These are phyloP conservation scores for Hypercompe scribonia DNA, from an alignment of 2,888 invertebrate species.

Conservation along the genomic window DNA sequence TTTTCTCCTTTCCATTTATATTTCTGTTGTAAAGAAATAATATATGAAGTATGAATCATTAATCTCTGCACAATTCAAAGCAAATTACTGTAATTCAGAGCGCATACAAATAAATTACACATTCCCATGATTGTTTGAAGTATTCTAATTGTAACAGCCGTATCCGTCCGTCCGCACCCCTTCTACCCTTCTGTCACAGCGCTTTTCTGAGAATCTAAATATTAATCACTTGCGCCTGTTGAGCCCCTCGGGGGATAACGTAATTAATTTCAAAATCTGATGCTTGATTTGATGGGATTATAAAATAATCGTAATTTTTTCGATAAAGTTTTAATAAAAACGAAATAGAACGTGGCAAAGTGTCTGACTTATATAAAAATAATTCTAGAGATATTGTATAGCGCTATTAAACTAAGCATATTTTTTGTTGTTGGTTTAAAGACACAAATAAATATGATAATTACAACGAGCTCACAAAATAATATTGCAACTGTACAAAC, in stretches of 20 bases:
- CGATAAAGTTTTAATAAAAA: not conserved
- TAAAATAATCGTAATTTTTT: not conserved
- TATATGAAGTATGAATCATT: not conserved
- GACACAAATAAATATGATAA: no score
- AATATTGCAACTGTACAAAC: no score
- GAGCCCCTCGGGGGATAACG: constrained; percentile 20
- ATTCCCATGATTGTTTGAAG: not conserved
- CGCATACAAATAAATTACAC: not conserved
- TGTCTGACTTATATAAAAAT: not conserved
- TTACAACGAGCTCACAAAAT: no score
- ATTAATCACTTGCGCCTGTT: constrained; percentile 41
- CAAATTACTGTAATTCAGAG: not conserved
- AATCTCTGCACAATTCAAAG: not conserved
- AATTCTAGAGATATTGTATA: no score
- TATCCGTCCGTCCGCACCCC: not conserved
- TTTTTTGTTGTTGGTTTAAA: no score
- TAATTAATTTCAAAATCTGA: constrained; percentile 30
- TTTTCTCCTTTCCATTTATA: not conserved
- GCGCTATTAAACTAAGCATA: no score
- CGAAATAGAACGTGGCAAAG: not conserved
- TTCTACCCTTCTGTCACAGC: not conserved
- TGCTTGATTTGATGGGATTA: not conserved
- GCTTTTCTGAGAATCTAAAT: constrained; percentile 28
- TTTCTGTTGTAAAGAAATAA: not conserved
- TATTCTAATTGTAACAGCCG: not conserved